Conservation (phyloP, 2,888 invertebrate species). For the Orthonevra nobilis region DNA sequence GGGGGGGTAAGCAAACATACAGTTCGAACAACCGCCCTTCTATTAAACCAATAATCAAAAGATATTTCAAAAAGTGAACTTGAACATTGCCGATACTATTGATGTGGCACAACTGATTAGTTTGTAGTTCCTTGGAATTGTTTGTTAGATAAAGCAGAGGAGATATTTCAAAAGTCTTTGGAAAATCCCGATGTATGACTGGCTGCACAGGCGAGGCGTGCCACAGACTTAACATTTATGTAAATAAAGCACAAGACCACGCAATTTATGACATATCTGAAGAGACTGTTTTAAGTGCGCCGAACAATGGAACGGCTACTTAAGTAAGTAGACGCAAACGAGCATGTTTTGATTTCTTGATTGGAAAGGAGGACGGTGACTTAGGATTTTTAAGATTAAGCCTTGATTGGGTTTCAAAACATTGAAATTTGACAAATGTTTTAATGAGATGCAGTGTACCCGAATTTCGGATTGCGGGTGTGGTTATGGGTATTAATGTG, state of each 20-base stretch:
- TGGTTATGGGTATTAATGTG: too few species aligned
- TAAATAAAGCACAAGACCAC: slow-evolving; percentile 6
- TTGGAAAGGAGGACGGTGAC: too few species aligned
- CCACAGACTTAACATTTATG: not conserved
- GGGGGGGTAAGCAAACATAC: too few species aligned
- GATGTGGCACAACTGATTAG: slow-evolving; percentile 12
- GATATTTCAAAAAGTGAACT: slow-evolving; percentile 26
- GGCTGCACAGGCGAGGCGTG: slow-evolving; percentile 24
- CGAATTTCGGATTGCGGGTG: not conserved
- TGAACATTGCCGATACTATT: slow-evolving; percentile 35
- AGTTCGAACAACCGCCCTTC: slow-evolving; percentile 46
- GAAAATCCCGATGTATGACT: slow-evolving; percentile 31
- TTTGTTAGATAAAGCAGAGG: slow-evolving; percentile 37
- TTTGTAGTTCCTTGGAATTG: slow-evolving; percentile 12
- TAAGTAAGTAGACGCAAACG: not conserved
- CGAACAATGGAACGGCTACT: too few species aligned
- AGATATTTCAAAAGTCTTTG: slow-evolving; percentile 11
- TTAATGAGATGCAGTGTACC: not conserved
- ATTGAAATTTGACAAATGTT: too few species aligned
- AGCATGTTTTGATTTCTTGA: not conserved
- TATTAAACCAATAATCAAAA: slow-evolving; percentile 45
- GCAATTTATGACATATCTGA: not conserved
- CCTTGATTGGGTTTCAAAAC: slow-evolving; percentile 6
- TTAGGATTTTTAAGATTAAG: not conserved
- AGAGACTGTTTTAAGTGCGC: too few species aligned